Evolutionary conservation across 2,113 vertebrate genomes (phyloP), one percentile per base, ranked within the genome.

Genomic region (Myrmophylax atrothorax): DNA sequence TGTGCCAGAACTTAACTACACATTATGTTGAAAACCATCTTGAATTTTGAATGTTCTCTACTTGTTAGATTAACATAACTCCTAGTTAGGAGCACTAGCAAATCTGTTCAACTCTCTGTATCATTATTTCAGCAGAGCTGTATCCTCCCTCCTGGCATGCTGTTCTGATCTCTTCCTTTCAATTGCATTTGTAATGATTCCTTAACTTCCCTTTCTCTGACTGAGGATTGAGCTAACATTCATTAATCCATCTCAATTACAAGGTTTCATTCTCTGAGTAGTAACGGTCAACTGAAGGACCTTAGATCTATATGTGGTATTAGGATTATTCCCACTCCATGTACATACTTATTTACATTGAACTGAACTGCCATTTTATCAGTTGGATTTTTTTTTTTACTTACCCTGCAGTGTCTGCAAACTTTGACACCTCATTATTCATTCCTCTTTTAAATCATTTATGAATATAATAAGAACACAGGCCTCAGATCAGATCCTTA

Each of bases 371-470:
- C 6, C 37, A 74, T 73, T 85, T 50, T 35, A 80, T 44, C 58
- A 86, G 33, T 19, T n/a, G 31, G 38, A 49, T 44, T 58, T 66
- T 81, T 68, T 46, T 81, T 84, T 60, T 4, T 46, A 95, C 80
- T 86, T 74, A 85, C 63, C 78, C 79, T 84, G 50, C 42, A 86
- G 75, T 70, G 74, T 80, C 75, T 90, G 59, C 38, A 74, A 86
- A 90, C 40, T 90, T 40, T 70, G 89, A 86, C 69, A 93, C 19
- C 42, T 92, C 33, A 89, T 90, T 93, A 92, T 74, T 92, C 89
- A 59, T 74, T 90, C 38, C 18, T 83, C 40, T 92, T 81, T 56
- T 89, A 92, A 93, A 93, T 52, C 26, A 92, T 78, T 84, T 81
- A 89, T 64, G 35, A 82, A 68, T 68, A 82, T 62, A 95, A 89